Evolutionary conservation across 1,140 invertebrate genomes (phyloP).

Genomic region (Drosophila gunungcola): DNA sequence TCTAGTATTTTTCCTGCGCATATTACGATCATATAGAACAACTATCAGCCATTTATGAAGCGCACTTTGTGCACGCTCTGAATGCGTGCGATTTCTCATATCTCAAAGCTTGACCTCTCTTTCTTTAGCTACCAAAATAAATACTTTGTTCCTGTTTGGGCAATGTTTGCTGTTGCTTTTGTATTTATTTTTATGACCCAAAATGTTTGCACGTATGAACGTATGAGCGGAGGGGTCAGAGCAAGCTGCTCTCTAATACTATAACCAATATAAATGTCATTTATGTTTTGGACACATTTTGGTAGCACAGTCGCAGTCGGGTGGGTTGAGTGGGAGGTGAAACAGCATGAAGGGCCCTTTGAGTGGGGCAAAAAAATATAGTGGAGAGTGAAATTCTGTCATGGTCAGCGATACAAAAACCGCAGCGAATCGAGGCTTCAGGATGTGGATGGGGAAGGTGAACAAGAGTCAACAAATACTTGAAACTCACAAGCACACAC

Average conservation of each 20-base stretch:
- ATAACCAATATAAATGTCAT: slow-evolving; percentile 81
- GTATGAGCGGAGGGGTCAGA: background rate
- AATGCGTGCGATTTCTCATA: slow-evolving; percentile 56
- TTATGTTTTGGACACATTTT: slow-evolving; percentile 74
- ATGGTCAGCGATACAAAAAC: slow-evolving; percentile 70
- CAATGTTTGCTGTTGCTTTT: slow-evolving; percentile 36
- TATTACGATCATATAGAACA: background rate
- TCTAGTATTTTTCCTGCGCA: background rate
- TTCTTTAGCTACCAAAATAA: slow-evolving; percentile 47
- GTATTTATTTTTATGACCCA: slow-evolving; percentile 51
- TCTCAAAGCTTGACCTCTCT: slow-evolving; percentile 73
- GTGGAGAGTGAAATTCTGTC: slow-evolving; percentile 58
- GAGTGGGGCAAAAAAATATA: slow-evolving; percentile 13
- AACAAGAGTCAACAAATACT: slow-evolving; percentile 53
- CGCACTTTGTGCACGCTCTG: slow-evolving; percentile 23
- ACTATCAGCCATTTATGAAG: slow-evolving; percentile 34
- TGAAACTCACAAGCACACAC: slow-evolving; percentile 43
- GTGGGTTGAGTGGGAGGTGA: background rate
- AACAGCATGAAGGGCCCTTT: slow-evolving; percentile 21
- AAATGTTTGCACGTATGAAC: slow-evolving; percentile 51
- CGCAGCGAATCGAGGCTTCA: slow-evolving; percentile 23
- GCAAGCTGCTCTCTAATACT: slow-evolving; percentile 64
- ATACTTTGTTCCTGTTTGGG: slow-evolving; percentile 61
- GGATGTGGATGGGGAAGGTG: slow-evolving; percentile 1
- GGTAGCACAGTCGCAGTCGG: slow-evolving; percentile 18